Conservation (phyloP, 2,113 vertebrate species). For the Azemiops feae region DNA sequence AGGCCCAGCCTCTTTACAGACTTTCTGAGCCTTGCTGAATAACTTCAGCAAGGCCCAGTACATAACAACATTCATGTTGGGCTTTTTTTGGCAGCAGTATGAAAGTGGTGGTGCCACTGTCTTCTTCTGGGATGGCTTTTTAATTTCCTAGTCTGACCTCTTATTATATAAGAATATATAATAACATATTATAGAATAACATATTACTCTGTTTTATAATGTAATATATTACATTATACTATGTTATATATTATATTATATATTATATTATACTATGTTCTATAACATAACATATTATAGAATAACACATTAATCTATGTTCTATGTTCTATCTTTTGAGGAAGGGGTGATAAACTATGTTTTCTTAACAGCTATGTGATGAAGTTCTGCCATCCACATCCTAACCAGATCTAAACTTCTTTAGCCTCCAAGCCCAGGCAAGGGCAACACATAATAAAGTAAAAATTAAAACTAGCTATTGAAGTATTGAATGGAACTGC, state of each 20-base stretch:
- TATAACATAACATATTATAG: too few relatives aligned
- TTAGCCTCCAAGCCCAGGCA: not conserved
- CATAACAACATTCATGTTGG: too few relatives aligned
- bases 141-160: not conserved
- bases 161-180: not conserved
- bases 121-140: not conserved
- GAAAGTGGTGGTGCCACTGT: not conserved
- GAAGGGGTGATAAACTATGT: not conserved
- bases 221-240: not conserved
- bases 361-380: not conserved
- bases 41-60: too few relatives aligned
- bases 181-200: not conserved
- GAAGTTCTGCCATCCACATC: not conserved
- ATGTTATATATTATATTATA: too few relatives aligned
- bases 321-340: not conserved
- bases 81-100: not conserved
- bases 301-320: too few relatives aligned
- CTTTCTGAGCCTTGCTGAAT: too few relatives aligned
- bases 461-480: conserved; percentile 17
- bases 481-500: conserved; percentile 45
- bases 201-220: not conserved
- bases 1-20: too few relatives aligned
- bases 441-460: not conserved
- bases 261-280: too few relatives aligned
- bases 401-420: not conserved